Evolutionary conservation across 30 jellyfish, hydroid and myxozoan genomes (phyloP), one percentile per base, ranked within the genome.

Genomic region (Catostylus mosaicus): DNA sequence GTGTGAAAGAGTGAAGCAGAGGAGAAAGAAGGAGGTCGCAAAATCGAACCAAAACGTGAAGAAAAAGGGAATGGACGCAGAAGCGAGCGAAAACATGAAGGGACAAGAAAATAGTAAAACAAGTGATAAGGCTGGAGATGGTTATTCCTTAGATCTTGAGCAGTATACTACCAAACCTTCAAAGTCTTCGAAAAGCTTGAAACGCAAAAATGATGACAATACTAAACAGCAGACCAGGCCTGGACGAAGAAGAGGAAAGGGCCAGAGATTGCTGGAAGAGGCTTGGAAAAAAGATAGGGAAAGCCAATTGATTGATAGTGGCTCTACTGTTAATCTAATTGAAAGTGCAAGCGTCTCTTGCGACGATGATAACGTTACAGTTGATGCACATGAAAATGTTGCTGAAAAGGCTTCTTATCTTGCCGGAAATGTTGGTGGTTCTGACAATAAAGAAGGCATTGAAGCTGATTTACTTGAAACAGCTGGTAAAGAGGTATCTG

Each of bases 1-100:
- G n/a, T 68, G 64, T 23, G 80, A 68, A 24, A 33, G 80, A 30
- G 80, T 68, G 37, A 68, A 68, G 63, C 80, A 46, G 64, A 68
- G 80, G 37, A 46, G 63, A 36, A 68, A 68, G 43, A 68, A 30
- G 34, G 18, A 22, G 24, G 56, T 6, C 16, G 56, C 56, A 16
- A 43, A 8, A 43, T 43, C 16, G 12, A 43, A 43, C n/a, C n/a
- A n/a, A n/a, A 27, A 50, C 24, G 24, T 50, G 63, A 8, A 50
- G 63, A 5, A 23, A 50, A 27, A 50, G 54, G 54, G 8, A 9
- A 43, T 6, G 16, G 54, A 16, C 16, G 16, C 54, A 6, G 16
- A 43, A 16, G 54, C 16, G n/a, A n/a, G n/a, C n/a, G n/a, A n/a
- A n/a, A n/a, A n/a, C n/a, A n/a, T n/a, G n/a, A n/a, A n/a, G n/a